Evolutionary conservation across 2,888 invertebrate genomes (phyloP).

Genomic region (Parascotia fuliginaria): DNA sequence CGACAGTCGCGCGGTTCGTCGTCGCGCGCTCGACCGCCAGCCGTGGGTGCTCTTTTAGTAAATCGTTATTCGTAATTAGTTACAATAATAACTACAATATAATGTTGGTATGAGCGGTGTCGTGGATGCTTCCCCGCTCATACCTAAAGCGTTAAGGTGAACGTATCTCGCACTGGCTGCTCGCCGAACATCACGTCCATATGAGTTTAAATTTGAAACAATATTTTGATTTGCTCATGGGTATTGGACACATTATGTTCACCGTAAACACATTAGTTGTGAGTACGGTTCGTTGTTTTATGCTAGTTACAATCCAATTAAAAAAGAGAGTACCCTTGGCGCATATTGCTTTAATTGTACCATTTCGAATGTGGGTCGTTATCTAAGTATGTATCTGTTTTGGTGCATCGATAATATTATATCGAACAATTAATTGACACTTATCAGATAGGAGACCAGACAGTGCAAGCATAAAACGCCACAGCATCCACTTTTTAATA

Average conservation of each 20-base stretch:
- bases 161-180: constrained; percentile 74
- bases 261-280: constrained; percentile 22
- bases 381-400: not conserved
- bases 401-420: constrained; percentile 37
- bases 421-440: constrained; percentile 75
- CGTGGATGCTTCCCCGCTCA: constrained; percentile 84
- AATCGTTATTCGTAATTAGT: constrained; percentile 77
- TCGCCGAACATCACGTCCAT: constrained; percentile 46
- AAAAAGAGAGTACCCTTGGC: constrained; percentile 17
- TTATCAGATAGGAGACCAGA: constrained; percentile 64
- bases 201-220: constrained; percentile 28
- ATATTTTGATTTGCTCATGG: constrained; percentile 35
- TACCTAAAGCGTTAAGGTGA: constrained; percentile 85
- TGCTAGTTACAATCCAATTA: constrained; percentile 18
- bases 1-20: constrained; percentile 4
- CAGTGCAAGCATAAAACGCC: constrained; percentile 73
- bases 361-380: not conserved
- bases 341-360: not conserved
- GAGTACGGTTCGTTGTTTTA: constrained; percentile 14
- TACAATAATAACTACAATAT: constrained; percentile 83
- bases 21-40: constrained; percentile 45
- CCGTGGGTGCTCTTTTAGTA: constrained; percentile 60
- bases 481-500: constrained; percentile 82
- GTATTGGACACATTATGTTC: constrained; percentile 39
- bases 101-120: constrained; percentile 84